Percentiles rank a stretch among this genome's conserved stretches.
Evolutionary conservation across 2,797 vertebrate genomes (phyloP).

Genomic region (Odontamblyopus lacepedii): DNA sequence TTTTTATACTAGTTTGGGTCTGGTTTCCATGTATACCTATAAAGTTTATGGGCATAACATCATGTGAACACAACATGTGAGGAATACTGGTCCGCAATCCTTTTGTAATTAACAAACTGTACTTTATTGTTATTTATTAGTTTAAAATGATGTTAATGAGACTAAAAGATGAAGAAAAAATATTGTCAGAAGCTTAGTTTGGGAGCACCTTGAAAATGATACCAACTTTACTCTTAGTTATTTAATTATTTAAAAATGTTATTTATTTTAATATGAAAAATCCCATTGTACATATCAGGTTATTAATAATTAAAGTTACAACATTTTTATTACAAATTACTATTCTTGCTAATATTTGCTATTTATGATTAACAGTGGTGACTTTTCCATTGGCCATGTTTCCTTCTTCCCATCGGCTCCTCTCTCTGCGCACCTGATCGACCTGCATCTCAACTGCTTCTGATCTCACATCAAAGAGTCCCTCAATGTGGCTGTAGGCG

Average conservation of each 20-base stretch:
- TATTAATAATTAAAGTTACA: too few species aligned
- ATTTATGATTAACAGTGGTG: neutral
- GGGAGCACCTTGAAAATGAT: too few species aligned
- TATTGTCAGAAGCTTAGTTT: too few species aligned
- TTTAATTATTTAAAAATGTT: too few species aligned
- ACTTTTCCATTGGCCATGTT: conserved; percentile 17
- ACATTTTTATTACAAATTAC: too few species aligned
- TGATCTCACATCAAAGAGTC: conserved; percentile 76
- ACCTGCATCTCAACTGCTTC: conserved; percentile 65
- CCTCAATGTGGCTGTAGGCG: conserved; percentile 24
- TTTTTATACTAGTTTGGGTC: neutral
- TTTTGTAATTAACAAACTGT: neutral
- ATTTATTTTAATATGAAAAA: too few species aligned
- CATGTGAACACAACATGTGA: neutral
- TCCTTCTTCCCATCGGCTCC: conserved; percentile 16
- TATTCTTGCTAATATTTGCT: neutral
- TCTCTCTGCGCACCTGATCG: conserved; percentile 58
- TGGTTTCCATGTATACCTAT: neutral
- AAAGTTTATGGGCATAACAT: neutral
- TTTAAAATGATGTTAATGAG: too few species aligned
- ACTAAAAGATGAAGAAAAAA: too few species aligned
- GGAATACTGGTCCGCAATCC: neutral
- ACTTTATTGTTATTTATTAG: too few species aligned
- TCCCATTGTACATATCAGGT: too few species aligned
- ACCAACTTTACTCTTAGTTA: too few species aligned